phyloP scores from a whole-genome alignment of 2,797 vertebrate genomes.

The Chelonia mydas region DNA sequence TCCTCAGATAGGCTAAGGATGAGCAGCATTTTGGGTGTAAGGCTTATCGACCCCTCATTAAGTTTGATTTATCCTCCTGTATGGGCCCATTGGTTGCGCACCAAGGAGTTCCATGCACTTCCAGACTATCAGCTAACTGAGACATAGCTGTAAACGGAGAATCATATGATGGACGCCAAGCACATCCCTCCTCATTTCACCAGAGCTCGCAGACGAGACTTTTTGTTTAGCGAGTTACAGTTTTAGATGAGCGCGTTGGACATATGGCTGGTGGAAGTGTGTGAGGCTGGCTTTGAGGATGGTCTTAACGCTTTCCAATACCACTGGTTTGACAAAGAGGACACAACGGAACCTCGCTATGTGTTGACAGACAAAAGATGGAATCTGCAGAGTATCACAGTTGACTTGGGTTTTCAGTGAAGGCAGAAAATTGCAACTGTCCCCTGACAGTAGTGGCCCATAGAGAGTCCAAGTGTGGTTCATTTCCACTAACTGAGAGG shows the following conservation, averaged over 20 bases:
- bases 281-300: neutral
- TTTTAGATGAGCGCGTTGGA: neutral
- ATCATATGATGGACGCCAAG: fast-evolving
- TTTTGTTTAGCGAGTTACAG: neutral
- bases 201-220: neutral
- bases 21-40: neutral
- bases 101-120: neutral
- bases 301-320: neutral
- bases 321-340: neutral
- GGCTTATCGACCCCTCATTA: neutral
- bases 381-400: neutral
- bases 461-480: neutral
- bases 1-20: neutral
- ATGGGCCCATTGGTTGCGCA: neutral
- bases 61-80: neutral
- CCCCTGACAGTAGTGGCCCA: fast-evolving
- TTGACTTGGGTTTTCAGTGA: neutral
- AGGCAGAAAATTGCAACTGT: neutral
- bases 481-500: neutral
- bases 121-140: neutral
- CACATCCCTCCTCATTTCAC: fast-evolving
- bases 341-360: neutral
- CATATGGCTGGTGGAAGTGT: neutral
- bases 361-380: neutral
- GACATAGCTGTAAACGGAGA: neutral